Evolutionary conservation across 2,888 invertebrate species (phyloP).

Genomic region (Cryptophagus acutangulus): DNA sequence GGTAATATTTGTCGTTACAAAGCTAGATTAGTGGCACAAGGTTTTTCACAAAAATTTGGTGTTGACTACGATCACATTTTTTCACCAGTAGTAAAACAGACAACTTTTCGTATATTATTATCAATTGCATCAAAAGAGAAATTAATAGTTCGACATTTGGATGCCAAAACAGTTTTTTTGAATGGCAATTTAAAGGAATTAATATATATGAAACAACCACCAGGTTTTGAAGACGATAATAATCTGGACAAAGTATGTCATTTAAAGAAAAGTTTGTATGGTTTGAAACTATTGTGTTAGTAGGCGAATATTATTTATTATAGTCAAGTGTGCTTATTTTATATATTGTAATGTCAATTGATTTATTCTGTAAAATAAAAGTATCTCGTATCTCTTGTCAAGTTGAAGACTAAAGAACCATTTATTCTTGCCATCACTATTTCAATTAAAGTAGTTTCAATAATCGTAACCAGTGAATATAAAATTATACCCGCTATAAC

Average conservation of each 20-base stretch:
- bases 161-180: not conserved
- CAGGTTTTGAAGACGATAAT: not conserved
- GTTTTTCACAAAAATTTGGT: conserved; percentile 2
- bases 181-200: not conserved
- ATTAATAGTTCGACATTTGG: not conserved
- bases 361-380: too few relatives aligned
- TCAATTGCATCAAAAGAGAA: not conserved
- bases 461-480: too few relatives aligned
- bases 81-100: not conserved
- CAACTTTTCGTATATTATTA: not conserved
- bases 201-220: conserved; percentile 3
- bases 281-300: too few relatives aligned
- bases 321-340: too few relatives aligned
- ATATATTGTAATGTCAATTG: too few relatives aligned
- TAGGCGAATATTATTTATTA: too few relatives aligned
- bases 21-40: conserved; percentile 1
- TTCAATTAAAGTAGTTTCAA: too few relatives aligned
- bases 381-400: too few relatives aligned
- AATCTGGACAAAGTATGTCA: not conserved
- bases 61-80: not conserved
- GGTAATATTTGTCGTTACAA: not conserved
- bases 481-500: too few relatives aligned
- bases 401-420: too few relatives aligned
- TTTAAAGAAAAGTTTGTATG: not conserved
- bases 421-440: too few relatives aligned